A percentile compares a stretch with the other conserved stretches of the same genome.
These are phyloP conservation scores for Silurus aristotelis DNA, from an alignment of 2,797 vertebrate species.

Conservation along the genomic window DNA sequence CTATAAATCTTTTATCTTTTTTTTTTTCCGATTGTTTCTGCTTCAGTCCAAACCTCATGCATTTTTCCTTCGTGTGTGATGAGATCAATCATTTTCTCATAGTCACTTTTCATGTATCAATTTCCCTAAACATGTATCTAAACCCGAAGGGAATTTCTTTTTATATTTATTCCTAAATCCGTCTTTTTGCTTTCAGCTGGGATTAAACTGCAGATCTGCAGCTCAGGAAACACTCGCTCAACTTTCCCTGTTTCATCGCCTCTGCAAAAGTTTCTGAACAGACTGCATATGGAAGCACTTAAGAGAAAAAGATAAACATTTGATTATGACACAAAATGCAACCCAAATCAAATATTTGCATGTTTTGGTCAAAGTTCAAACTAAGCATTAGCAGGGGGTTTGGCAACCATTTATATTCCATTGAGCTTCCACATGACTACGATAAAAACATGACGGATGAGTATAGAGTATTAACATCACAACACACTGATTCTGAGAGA, in stretches of 20 bases:
- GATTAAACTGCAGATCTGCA: background rate
- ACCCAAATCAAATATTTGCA: slow-evolving; percentile 24
- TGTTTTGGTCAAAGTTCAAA: background rate
- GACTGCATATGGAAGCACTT: background rate
- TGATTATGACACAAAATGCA: background rate
- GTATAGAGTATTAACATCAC: background rate
- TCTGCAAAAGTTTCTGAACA: background rate
- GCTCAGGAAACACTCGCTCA: background rate
- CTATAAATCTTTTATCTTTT: background rate
- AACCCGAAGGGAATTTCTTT: slow-evolving; percentile 14
- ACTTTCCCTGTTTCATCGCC: background rate
- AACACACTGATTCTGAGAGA: background rate
- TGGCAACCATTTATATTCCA: background rate
- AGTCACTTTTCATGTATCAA: slow-evolving; percentile 42
- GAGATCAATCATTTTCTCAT: slow-evolving; percentile 34
- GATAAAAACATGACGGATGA: background rate
- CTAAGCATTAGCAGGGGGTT: background rate
- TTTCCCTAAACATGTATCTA: slow-evolving; percentile 37
- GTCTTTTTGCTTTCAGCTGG: background rate
- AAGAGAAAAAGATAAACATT: background rate
- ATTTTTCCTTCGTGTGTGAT: background rate
- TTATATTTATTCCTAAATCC: background rate
- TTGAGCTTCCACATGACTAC: background rate
- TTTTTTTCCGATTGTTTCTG: background rate
- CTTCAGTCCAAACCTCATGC: background rate